Evolutionary conservation across 2,888 invertebrate species (phyloP), one percentile per base, ranked within the genome.

Genomic region (Blastobasis lacticolella): DNA sequence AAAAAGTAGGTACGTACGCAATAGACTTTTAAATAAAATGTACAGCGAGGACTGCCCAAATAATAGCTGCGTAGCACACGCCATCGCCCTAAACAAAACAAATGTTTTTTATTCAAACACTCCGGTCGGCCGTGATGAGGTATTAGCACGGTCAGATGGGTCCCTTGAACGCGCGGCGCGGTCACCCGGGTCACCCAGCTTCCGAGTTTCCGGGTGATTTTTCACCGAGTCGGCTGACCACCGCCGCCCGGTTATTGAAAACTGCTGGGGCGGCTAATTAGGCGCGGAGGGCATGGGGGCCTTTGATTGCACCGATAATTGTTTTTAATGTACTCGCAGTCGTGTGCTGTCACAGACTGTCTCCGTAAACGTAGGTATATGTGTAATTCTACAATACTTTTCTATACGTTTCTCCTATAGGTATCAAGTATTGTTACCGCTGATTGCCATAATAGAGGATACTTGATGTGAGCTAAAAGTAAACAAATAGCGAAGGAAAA

Each of bases 211-310:
- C 83, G 78, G 74, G 54, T 74, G 71, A 84, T 85, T 86, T 86
- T 85, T 85, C 84, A 79, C 75, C 72, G 68, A 62, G 71, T 72
- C 73, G 23, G 72, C 67, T 62, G 58, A 56, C 63, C 66, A 64
- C 56, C 62, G 75, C 56, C 64, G 66, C 63, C 54, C 61, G 75
- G 72, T 74, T 75, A 83, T 82, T 81, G 81, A 78, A 75, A 78
- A 59, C 71, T 71, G 73, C 61, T 77, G 79, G 71, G 65, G 76
- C 83, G 84, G 71, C 63, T 80, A 86, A 86, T 86, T 81, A 83
- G 85, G 82, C 78, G 79, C 78, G 73, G 68, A 62, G 63, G 69
- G 73, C 67, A 59, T 54, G 81, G 77, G 75, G 65, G 66, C 69
- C 65, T 76, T 75, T 78, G 76, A 81, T 81, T 78, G 71, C 70